Base-by-base conservation (phyloP, 2,797 vertebrate species). In the Sebastes itinus region DNA sequence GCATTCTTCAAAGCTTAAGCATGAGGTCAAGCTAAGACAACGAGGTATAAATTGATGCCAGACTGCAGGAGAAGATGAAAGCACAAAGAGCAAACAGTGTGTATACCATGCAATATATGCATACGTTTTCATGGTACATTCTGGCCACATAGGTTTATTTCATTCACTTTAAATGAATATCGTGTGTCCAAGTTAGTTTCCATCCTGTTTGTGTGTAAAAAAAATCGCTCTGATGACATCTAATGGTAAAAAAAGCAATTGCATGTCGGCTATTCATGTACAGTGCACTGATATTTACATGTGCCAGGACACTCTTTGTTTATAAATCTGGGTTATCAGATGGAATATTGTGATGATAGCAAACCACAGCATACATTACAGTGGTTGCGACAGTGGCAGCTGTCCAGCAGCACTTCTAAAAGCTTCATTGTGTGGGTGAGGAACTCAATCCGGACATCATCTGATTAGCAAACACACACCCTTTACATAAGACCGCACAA, bases 31-130 rank as follows among this genome's bases (percentile, higher is more conserved):
- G 67, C 72, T 27, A 75, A 59, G 80, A 79, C 78, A 85, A 68
- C 59, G 64, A 73, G 72, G 60, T 78, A 30, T 27, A 88, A 85
- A 91, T 82, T 84, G 77, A 88, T 87, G 72, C 85, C 88, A 92
- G 79, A 88, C 71, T 16, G 49, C 54, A 54, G 61, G 8, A 82
- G 46, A 77, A 88, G 85, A 92, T 87, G 64, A 88, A 87, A 87
- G 77, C 27, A 52, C 11, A 33, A 55, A 74, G 33, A 77, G 55
- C n/a, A 54, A 61, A 52, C 67, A 18, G 12, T 5, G 28, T 16
- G 7, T 16, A 62, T 30, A 64, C 23, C 13, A 16, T 18, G 35
- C 20, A 23, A 22, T 23, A 9, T n/a, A 38, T 27, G 18, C 13
- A 46, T 42, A 42, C 0, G 0, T 38, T 62, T 35, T 12, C 25